These are phyloP conservation scores for Microcebus tavaratra DNA, from an alignment of 2,113 vertebrate species.

Conservation along the genomic window DNA sequence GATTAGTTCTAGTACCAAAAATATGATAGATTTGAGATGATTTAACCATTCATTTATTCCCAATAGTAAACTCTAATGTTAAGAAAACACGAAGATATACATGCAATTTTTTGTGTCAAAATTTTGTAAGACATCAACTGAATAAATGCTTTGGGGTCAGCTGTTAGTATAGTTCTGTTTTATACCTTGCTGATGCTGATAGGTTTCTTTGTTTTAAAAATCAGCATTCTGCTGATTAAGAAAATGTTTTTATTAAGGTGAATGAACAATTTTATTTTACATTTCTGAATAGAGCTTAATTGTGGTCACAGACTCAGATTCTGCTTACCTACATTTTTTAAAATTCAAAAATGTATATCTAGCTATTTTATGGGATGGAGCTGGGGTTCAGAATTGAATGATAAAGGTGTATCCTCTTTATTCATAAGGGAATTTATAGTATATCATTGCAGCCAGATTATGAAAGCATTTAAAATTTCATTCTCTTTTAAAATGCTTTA, in stretches of 20 bases:
- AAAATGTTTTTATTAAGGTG: slow-evolving; percentile 60
- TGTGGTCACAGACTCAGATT: slow-evolving; percentile 64
- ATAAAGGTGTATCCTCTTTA: neutral
- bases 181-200: slow-evolving; percentile 68
- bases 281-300: slow-evolving; percentile 71
- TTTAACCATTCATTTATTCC: slow-evolving; percentile 40
- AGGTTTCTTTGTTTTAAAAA: slow-evolving; percentile 77
- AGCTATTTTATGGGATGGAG: neutral
- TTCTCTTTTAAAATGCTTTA: slow-evolving; percentile 40
- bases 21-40: neutral
- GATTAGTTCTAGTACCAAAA: slow-evolving; percentile 4
- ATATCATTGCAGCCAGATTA: slow-evolving; percentile 70
- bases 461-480: slow-evolving; percentile 47
- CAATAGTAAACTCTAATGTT: slow-evolving; percentile 10
- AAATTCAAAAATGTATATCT: slow-evolving; percentile 1
- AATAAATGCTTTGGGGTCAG: slow-evolving; percentile 63
- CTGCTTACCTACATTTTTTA: slow-evolving; percentile 45
- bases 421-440: slow-evolving; percentile 67
- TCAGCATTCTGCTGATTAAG: slow-evolving; percentile 49
- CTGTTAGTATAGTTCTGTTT: slow-evolving; percentile 65
- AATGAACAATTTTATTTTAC: slow-evolving; percentile 64
- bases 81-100: slow-evolving; percentile 12
- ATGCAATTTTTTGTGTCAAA: slow-evolving; percentile 12
- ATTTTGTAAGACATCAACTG: slow-evolving; percentile 73
- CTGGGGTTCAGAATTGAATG: neutral